A percentile compares a stretch with the other conserved stretches of the same genome.
Conservation (phyloP, 2,797 vertebrate species). For the Sciurus vulgaris region DNA sequence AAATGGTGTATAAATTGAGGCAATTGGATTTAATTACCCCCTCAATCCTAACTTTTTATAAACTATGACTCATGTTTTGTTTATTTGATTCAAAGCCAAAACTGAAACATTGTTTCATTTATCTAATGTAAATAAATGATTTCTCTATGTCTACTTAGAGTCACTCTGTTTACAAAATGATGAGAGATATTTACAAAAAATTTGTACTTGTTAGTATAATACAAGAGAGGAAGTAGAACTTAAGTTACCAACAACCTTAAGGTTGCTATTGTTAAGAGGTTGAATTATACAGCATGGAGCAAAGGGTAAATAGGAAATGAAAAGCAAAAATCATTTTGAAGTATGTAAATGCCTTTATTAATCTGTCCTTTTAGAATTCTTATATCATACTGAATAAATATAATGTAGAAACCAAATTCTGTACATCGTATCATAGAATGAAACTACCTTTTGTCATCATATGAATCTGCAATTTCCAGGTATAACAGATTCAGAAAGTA, state of each 20-base stretch:
- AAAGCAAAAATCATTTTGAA: slow-evolving; percentile 48
- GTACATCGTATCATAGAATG: slow-evolving; percentile 39
- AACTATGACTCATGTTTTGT: neutral
- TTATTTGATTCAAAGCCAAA: slow-evolving; percentile 38
- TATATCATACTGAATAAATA: slow-evolving; percentile 63
- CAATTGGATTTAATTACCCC: neutral
- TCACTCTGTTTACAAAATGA: slow-evolving; percentile 23
- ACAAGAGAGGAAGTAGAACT: neutral
- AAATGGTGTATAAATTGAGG: neutral
- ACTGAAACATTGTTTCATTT: slow-evolving; percentile 11
- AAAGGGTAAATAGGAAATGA: slow-evolving; percentile 7
- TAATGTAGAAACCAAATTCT: slow-evolving; percentile 56
- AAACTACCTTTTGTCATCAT: slow-evolving; percentile 41
- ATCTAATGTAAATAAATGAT: slow-evolving; percentile 26
- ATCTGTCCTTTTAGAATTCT: neutral
- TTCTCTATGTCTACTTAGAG: neutral
- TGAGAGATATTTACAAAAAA: slow-evolving; percentile 20
- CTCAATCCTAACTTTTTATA: neutral
- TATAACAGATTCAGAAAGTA: slow-evolving; percentile 44
- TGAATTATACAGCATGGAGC: neutral
- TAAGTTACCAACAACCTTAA: slow-evolving; percentile 29
- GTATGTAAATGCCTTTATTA: slow-evolving; percentile 47
- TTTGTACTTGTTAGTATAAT: neutral
- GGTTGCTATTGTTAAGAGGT: neutral
- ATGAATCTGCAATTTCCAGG: slow-evolving; percentile 36